Evolutionary conservation across 2,888 invertebrate species (phyloP).

Genomic region (Dromius quadrimaculatus): DNA sequence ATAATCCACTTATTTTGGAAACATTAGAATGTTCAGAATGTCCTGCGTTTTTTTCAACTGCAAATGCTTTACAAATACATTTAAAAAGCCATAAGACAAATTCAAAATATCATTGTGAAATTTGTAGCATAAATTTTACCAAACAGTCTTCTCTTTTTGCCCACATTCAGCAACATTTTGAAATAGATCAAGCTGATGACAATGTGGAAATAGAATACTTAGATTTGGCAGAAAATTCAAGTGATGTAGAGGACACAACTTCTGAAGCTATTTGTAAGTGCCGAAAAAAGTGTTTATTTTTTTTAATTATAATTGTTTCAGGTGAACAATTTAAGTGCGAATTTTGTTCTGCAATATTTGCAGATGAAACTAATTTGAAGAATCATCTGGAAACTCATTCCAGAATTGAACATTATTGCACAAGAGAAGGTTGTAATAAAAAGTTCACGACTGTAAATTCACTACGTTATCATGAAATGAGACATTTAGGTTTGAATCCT

Average conservation of each 20-base stretch:
- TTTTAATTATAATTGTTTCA: conserved; percentile 7
- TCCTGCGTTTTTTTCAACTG: conserved; percentile 48
- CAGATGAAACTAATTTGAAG: conserved; percentile 40
- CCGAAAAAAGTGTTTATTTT: background rate
- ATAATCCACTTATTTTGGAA: background rate
- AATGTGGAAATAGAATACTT: conserved; percentile 1
- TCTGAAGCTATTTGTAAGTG: background rate
- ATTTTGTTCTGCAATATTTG: conserved; percentile 54
- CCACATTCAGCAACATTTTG: conserved; percentile 44
- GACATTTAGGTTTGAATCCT: conserved; percentile 58
- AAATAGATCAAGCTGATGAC: conserved; percentile 5
- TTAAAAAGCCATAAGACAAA: conserved; percentile 40
- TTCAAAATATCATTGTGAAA: conserved; percentile 33
- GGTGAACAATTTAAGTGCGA: conserved; percentile 41
- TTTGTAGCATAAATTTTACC: conserved; percentile 39
- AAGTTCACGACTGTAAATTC: conserved; percentile 56
- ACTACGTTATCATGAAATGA: conserved; percentile 58
- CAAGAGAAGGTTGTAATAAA: conserved; percentile 57
- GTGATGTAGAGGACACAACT: conserved; percentile 8
- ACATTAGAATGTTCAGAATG: conserved; percentile 54
- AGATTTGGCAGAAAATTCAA: conserved; percentile 1
- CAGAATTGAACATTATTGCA: conserved; percentile 54
- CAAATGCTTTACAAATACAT: conserved; percentile 43
- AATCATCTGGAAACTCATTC: conserved; percentile 55
- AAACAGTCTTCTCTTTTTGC: conserved; percentile 29